These are phyloP conservation scores for Eurois occulta DNA, from an alignment of 2,888 invertebrate genomes.

Conservation along the genomic window DNA sequence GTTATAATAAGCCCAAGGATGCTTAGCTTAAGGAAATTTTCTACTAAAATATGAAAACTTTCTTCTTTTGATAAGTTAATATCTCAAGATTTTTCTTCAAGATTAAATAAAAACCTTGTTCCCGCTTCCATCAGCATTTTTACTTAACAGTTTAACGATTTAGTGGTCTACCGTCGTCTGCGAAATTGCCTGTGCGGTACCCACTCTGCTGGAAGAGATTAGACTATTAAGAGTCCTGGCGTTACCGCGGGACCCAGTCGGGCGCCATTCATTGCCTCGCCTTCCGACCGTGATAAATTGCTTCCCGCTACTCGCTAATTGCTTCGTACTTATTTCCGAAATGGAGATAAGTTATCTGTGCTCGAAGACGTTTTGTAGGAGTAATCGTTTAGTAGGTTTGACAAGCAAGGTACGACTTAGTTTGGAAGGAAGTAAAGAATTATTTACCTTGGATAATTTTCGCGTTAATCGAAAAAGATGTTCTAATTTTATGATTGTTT, in stretches of 20 bases:
- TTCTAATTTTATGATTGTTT: neutral
- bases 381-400: neutral
- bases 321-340: slow-evolving; percentile 43
- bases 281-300: slow-evolving; percentile 66
- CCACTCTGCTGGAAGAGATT: slow-evolving; percentile 72
- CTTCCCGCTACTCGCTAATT: slow-evolving; percentile 63
- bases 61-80: neutral
- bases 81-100: neutral
- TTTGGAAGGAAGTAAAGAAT: neutral
- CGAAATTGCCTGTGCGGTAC: slow-evolving; percentile 62
- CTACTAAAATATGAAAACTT: neutral
- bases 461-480: neutral
- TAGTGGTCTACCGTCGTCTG: slow-evolving; percentile 42
- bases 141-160: slow-evolving; percentile 48
- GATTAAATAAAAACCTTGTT: slow-evolving; percentile 6
- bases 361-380: slow-evolving; percentile 2
- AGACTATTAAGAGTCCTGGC: slow-evolving; percentile 54
- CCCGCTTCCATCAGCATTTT: slow-evolving; percentile 25
- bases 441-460: neutral
- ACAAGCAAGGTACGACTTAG: neutral
- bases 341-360: slow-evolving; percentile 39
- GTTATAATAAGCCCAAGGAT: neutral
- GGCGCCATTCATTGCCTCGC: slow-evolving; percentile 63
- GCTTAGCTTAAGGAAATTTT: neutral
- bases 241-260: slow-evolving; percentile 34